phyloP scores from a whole-genome alignment of 2,113 vertebrate genomes.

The Hippocampus abdominalis region DNA sequence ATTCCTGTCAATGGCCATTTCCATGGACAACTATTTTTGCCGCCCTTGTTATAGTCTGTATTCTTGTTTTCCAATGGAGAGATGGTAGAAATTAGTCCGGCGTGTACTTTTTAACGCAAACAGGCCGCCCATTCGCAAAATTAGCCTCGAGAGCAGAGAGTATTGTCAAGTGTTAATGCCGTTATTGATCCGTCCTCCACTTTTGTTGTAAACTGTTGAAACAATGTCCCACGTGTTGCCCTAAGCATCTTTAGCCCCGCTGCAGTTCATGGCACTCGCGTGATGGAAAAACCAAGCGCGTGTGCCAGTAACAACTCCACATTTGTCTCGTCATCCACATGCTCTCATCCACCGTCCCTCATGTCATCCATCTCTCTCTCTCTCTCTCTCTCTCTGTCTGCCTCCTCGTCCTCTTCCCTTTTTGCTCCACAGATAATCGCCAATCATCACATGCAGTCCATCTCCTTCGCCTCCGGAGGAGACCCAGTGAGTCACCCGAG shows the following conservation, averaged over 20 bases:
- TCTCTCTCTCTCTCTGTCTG: background rate
- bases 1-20: background rate
- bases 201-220: slow-evolving; percentile 44
- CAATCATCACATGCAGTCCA: slow-evolving; percentile 97
- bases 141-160: slow-evolving; percentile 21
- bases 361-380: slow-evolving; percentile 43
- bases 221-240: slow-evolving; percentile 38
- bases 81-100: slow-evolving; percentile 13
- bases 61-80: slow-evolving; percentile 4
- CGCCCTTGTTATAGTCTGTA: background rate
- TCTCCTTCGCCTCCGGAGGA: slow-evolving; percentile 93
- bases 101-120: slow-evolving; percentile 22
- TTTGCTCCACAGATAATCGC: slow-evolving; percentile 84
- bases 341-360: slow-evolving; percentile 55
- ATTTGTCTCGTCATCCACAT: slow-evolving; percentile 47
- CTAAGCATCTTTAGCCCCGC: slow-evolving; percentile 36
- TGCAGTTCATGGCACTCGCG: slow-evolving; percentile 32
- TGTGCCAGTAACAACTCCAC: slow-evolving; percentile 46
- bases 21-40: background rate
- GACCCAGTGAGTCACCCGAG: slow-evolving; percentile 86
- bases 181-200: slow-evolving; percentile 44
- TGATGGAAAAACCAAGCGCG: slow-evolving; percentile 44
- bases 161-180: slow-evolving; percentile 46
- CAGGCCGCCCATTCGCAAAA: slow-evolving; percentile 36
- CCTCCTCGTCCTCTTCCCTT: slow-evolving; percentile 7